These are phyloP conservation scores for Neodiprion lecontei DNA, from an alignment of 1,140 invertebrate species.

Conservation along the genomic window DNA sequence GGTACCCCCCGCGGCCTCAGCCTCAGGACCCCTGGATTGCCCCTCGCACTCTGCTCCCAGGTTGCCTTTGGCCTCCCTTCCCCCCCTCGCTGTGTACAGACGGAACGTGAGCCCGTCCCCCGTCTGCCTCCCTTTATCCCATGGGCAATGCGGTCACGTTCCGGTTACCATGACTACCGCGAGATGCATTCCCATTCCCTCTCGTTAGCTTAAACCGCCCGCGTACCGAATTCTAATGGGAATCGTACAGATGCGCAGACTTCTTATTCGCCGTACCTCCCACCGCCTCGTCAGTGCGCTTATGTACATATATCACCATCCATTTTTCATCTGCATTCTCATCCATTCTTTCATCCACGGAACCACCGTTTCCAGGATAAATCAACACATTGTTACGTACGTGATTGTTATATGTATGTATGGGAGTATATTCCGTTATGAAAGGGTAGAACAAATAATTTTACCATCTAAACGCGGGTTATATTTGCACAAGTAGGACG, in stretches of 20 bases:
- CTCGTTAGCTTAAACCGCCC: conserved; percentile 6
- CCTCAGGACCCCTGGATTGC: not conserved
- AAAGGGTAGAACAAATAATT: no score
- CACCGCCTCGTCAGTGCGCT: no score
- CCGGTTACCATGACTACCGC: conserved; percentile 3
- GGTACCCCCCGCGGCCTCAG: not conserved
- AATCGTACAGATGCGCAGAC: conserved; percentile 3
- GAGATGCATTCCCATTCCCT: not conserved
- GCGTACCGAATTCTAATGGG: conserved; percentile 6
- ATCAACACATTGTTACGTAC: no score
- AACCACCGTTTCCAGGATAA: no score
- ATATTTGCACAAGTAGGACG: no score
- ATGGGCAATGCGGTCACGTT: conserved; percentile 4
- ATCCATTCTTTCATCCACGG: no score
- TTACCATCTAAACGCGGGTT: no score
- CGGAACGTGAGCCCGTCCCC: not conserved
- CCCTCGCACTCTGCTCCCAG: not conserved
- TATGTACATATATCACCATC: no score
- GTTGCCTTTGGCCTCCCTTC: not conserved
- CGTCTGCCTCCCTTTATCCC: conserved; percentile 1
- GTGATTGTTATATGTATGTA: no score
- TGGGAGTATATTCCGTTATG: no score
- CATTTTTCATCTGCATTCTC: no score
- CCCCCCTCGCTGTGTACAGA: not conserved
- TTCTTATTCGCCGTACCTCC: not conserved